Evolutionary conservation across 2,113 vertebrate genomes (phyloP).

Genomic region (Kobus ellipsiprymnus): DNA sequence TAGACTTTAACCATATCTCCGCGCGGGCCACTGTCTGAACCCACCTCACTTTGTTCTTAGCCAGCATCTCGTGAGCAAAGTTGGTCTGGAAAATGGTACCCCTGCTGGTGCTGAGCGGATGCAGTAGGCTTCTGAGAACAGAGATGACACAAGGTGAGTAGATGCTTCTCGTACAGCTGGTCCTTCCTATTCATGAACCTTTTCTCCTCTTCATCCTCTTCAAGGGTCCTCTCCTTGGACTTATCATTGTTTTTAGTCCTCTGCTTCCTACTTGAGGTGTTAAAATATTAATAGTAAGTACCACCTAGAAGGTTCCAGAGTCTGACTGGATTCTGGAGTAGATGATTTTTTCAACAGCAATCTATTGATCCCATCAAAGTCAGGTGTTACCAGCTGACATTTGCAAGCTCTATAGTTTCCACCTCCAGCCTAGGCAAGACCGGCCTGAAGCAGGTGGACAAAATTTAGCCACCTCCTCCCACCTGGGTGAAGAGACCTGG

Average conservation of each 20-base stretch:
- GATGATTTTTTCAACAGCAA: slow-evolving; percentile 66
- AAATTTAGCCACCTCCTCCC: neutral
- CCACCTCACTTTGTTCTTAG: slow-evolving; percentile 90
- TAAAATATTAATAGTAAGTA: slow-evolving; percentile 74
- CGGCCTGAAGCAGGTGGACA: neutral
- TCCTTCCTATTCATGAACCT: slow-evolving; percentile 85
- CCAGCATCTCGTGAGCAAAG: slow-evolving; percentile 93
- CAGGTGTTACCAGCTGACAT: slow-evolving; percentile 65
- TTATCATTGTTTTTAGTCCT: slow-evolving; percentile 76
- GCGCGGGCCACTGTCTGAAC: slow-evolving; percentile 89
- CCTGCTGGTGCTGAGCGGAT: slow-evolving; percentile 77
- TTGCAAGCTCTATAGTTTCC: slow-evolving; percentile 75
- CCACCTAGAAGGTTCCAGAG: slow-evolving; percentile 84
- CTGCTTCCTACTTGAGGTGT: slow-evolving; percentile 75
- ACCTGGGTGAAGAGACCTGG: neutral
- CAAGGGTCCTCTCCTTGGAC: slow-evolving; percentile 81
- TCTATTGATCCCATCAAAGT: slow-evolving; percentile 58
- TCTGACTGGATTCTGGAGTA: slow-evolving; percentile 76
- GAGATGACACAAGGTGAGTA: slow-evolving; percentile 87
- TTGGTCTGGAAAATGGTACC: slow-evolving; percentile 93
- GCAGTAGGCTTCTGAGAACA: slow-evolving; percentile 82
- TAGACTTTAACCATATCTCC: slow-evolving; percentile 91
- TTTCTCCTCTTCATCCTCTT: slow-evolving; percentile 92
- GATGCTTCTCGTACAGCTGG: slow-evolving; percentile 87
- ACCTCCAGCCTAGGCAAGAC: neutral